Base-by-base conservation (phyloP, 2,797 vertebrate genomes). In the Gallirallus australis region DNA sequence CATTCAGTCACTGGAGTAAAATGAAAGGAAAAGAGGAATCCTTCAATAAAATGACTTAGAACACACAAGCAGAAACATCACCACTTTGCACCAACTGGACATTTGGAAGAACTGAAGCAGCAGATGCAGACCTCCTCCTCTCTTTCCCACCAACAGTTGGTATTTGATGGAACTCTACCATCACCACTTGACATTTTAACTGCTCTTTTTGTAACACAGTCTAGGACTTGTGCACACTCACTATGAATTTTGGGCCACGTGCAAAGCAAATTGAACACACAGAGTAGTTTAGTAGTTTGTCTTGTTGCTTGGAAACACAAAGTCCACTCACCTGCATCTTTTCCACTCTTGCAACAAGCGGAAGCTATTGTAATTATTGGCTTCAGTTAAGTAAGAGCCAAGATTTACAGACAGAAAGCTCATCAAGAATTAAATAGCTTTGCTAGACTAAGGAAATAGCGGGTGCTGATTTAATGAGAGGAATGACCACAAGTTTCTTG, bases 91-190 rank as follows among this genome's bases (percentile, higher is more conserved):
- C 18, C 48, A 82, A 12, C 11, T 68, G 69, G 14, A 39, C 6
- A 4, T 73, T 40, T 79, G 66, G 39, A 30, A 82, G 84, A 89
- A 78, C 47, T 52, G 59, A 86, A 82, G 70, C 31, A 89, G 56
- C 53, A 89, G 61, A 37, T 61, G 61, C 40, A 84, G 65, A 61
- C 12, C 21, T 60, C n/a, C 42, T 39, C 72, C 69, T 76, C 73
- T 47, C 6, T 4, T 12, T 11, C 25, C 7, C 27, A 14, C 2
- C 1, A 1, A 7, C 23, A 61, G 1, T 2, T 61, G 50, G n/a
- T 82, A 28, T 72, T 69, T 64, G 31, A 19, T 30, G 17, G 15
- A 45, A 53, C 47, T 40, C 61, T 16, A 3, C 66, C 37, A 42
- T 35, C 42, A 25, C 15, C 27, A 39, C 24, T 30, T 50, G 15